Conservation (phyloP, 2,888 invertebrate genomes). For the Leptopilina myrica region DNA sequence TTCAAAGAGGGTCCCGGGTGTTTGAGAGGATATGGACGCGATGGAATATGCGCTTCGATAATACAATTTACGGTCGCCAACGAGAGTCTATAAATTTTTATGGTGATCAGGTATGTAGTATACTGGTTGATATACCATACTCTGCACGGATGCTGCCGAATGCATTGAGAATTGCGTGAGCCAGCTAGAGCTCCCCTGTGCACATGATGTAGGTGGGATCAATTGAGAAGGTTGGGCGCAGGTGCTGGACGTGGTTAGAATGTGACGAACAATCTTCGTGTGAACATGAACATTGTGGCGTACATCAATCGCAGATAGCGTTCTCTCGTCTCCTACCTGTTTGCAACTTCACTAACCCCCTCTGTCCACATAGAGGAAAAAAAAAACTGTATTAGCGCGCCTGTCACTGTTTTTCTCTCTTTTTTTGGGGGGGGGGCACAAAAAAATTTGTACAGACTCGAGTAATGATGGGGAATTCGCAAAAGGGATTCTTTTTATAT, state of each 20-base stretch:
- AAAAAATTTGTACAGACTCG: constrained; percentile 7
- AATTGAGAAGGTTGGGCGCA: constrained; percentile 46
- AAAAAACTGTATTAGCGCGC: constrained; percentile 32
- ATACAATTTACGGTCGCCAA: constrained; percentile 73
- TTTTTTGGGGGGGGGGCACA: not conserved
- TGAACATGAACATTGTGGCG: constrained; percentile 41
- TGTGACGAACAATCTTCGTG: constrained; percentile 62
- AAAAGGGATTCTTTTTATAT: constrained; percentile 29
- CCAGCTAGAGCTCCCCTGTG: constrained; percentile 45
- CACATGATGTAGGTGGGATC: constrained; percentile 42
- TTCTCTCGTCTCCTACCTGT: constrained; percentile 24
- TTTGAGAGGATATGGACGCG: constrained; percentile 38
- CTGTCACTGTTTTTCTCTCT: constrained; percentile 17
- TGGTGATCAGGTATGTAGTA: constrained; percentile 73
- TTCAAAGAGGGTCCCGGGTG: constrained; percentile 18
- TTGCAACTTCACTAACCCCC: constrained; percentile 11
- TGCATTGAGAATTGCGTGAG: constrained; percentile 63
- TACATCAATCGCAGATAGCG: constrained; percentile 42
- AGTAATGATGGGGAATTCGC: constrained; percentile 21
- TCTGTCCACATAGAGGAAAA: constrained; percentile 26
- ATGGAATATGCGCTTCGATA: constrained; percentile 68
- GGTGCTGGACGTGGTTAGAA: constrained; percentile 67
- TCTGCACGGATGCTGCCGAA: constrained; percentile 58
- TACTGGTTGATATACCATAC: constrained; percentile 65
- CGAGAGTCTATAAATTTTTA: constrained; percentile 74